These are phyloP conservation scores for Campopleginae sp. DNA, from an alignment of 2,888 invertebrate species.

Conservation along the genomic window DNA sequence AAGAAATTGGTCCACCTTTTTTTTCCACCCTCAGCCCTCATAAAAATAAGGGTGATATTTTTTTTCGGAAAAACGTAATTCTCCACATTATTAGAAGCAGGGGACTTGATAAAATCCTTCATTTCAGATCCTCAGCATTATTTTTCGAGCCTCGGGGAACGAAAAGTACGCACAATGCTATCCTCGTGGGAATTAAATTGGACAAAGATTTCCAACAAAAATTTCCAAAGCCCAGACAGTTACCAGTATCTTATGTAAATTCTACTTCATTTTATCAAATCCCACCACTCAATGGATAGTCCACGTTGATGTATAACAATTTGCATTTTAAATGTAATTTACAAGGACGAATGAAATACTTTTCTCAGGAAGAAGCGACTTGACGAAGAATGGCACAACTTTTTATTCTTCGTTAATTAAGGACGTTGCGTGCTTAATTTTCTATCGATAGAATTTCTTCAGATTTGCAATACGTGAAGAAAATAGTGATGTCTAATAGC, in stretches of 20 bases:
- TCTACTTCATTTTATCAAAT: background rate
- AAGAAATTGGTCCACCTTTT: background rate
- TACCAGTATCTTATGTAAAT: constrained; percentile 18
- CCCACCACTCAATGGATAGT: background rate
- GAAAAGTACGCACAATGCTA: constrained; percentile 36
- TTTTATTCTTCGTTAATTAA: background rate
- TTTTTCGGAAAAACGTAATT: background rate
- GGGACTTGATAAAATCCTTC: constrained; percentile 26
- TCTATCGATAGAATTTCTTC: too few species aligned
- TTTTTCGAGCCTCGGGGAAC: constrained; percentile 1
- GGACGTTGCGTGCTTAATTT: too few species aligned
- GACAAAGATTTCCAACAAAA: constrained; percentile 52
- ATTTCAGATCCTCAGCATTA: background rate
- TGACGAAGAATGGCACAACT: background rate
- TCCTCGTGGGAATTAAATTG: constrained; percentile 43
- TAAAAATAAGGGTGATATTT: constrained; percentile 14
- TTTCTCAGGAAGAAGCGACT: background rate
- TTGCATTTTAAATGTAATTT: constrained; percentile 30
- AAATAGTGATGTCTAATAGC: too few species aligned
- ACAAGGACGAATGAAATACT: background rate
- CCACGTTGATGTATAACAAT: constrained; percentile 7
- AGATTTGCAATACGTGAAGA: too few species aligned
- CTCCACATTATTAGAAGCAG: constrained; percentile 11
- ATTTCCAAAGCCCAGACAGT: constrained; percentile 42
- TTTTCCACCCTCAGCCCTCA: background rate